These are phyloP conservation scores for Anoncus sp. DNA, from an alignment of 2,888 invertebrate genomes.

Conservation along the genomic window DNA sequence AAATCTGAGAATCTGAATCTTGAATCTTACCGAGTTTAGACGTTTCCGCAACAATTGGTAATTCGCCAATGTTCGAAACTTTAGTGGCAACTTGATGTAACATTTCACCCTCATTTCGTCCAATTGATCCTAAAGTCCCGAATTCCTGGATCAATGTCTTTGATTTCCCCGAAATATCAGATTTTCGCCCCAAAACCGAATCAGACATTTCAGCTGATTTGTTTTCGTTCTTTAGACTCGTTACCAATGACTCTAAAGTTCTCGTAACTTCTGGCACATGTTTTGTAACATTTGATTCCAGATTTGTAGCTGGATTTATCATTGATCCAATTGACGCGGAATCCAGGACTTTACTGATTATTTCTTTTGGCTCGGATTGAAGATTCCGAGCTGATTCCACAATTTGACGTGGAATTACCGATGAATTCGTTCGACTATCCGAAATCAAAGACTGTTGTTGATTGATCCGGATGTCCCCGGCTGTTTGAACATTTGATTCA, in stretches of 20 bases:
- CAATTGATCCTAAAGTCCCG: neutral
- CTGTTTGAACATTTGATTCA: no score
- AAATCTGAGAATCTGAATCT: neutral
- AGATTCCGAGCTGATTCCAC: neutral
- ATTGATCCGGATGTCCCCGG: no score
- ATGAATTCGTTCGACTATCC: neutral
- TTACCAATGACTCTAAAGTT: no score
- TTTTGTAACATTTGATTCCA: neutral
- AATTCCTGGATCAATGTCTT: neutral
- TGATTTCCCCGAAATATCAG: neutral
- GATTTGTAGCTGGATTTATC: no score
- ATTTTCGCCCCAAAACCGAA: neutral
- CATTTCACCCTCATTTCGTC: neutral
- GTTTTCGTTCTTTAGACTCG: no score
- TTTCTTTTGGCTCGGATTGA: conserved; percentile 6
- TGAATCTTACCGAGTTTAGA: neutral
- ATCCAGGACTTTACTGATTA: neutral
- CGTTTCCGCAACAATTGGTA: neutral
- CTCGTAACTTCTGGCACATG: no score
- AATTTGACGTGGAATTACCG: neutral
- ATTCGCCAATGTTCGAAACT: neutral
- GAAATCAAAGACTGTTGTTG: neutral
- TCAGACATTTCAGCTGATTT: no score
- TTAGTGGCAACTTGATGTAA: neutral
- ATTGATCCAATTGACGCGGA: no score